phyloP scores from a whole-genome alignment of 2,797 vertebrate species.

The Gadopsis marmoratus region DNA sequence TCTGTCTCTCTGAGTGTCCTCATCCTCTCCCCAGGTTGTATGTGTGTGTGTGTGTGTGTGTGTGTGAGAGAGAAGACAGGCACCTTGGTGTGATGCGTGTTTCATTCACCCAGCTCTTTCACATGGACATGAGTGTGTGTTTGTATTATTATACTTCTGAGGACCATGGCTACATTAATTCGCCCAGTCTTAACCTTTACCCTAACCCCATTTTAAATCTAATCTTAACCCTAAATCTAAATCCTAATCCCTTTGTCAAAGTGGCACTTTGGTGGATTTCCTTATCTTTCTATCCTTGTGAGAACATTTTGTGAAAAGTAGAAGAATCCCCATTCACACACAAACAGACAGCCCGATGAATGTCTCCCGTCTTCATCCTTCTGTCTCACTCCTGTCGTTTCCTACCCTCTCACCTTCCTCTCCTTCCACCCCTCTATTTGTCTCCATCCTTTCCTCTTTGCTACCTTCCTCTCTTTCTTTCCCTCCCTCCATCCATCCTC shows the following conservation, averaged over 20 bases:
- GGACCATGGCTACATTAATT: neutral
- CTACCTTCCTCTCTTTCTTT: neutral
- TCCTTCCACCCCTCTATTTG: slow-evolving; percentile 27
- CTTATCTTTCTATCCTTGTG: slow-evolving; percentile 20
- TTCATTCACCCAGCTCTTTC: slow-evolving; percentile 33
- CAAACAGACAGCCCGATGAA: slow-evolving; percentile 70
- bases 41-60: slow-evolving; percentile 10
- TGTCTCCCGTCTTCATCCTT: slow-evolving; percentile 59
- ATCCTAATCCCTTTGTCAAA: neutral
- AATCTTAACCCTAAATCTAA: neutral
- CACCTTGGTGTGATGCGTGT: slow-evolving; percentile 43
- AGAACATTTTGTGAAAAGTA: slow-evolving; percentile 40
- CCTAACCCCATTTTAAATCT: neutral
- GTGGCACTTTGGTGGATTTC: slow-evolving; percentile 13
- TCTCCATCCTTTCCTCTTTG: slow-evolving; percentile 36
- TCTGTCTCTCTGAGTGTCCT: slow-evolving; percentile 30
- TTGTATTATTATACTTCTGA: slow-evolving; percentile 11
- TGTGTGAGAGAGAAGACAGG: slow-evolving; percentile 6
- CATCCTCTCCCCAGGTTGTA: slow-evolving; percentile 15
- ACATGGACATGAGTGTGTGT: neutral
- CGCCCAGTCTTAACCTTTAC: neutral
- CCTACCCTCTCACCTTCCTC: slow-evolving; percentile 20
- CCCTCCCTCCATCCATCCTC: slow-evolving; percentile 10
- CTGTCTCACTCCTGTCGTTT: slow-evolving; percentile 51
- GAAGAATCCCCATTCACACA: slow-evolving; percentile 40